These are phyloP conservation scores for Ascidia mentula DNA, from an alignment of 23 tunicate genomes.

Conservation along the genomic window DNA sequence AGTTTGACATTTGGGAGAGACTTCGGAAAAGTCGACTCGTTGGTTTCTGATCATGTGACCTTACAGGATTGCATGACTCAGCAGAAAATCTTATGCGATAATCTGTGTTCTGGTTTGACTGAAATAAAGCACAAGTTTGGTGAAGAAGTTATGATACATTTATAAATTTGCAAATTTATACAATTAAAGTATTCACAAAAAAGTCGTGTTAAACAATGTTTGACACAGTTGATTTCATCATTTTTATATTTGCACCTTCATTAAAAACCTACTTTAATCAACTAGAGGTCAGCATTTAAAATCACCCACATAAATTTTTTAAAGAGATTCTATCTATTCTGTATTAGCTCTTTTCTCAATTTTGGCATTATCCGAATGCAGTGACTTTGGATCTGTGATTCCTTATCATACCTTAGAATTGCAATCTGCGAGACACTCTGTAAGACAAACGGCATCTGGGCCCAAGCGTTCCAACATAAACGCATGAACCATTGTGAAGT, in stretches of 20 bases:
- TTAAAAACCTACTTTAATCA: no score
- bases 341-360: no score
- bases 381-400: no score
- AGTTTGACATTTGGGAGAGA: conserved; percentile 26
- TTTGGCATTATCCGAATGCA: no score
- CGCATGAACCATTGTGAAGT: conserved; percentile 50
- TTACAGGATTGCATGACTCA: conserved; percentile 6
- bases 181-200: background rate
- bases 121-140: conserved; percentile 9
- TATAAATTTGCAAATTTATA: background rate
- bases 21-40: conserved; percentile 30
- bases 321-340: no score
- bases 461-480: conserved; percentile 55
- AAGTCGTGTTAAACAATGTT: background rate
- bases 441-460: conserved; percentile 49
- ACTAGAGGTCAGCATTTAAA: no score
- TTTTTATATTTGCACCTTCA: no score
- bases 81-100: conserved; percentile 48
- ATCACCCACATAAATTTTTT: no score
- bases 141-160: no score
- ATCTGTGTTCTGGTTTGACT: conserved; percentile 17
- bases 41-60: conserved; percentile 4
- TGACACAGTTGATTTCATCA: no score
- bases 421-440: conserved; percentile 45
- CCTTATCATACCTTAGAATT: background rate